Conservation (phyloP, 1,140 invertebrate genomes). For the Mycetomoellerius zeteki region DNA sequence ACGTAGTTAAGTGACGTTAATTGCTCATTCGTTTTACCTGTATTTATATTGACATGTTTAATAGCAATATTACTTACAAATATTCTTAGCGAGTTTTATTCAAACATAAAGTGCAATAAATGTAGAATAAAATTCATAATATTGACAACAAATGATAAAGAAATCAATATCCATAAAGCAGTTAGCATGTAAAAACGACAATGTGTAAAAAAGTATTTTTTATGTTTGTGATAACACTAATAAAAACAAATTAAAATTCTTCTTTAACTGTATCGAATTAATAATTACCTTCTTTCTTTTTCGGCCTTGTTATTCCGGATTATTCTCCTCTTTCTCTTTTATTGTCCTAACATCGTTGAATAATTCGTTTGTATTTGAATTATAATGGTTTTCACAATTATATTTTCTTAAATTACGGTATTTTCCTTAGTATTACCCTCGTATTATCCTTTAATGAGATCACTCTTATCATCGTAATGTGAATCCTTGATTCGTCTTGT, state of each 20-base stretch:
- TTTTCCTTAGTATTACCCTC: not conserved
- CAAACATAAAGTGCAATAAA: not conserved
- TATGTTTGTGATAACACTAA: not conserved
- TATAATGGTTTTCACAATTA: not conserved
- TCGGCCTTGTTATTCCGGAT: too few species aligned
- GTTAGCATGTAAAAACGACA: conserved; percentile 4
- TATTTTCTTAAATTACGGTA: not conserved
- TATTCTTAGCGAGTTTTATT: not conserved
- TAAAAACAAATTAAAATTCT: conserved; percentile 16
- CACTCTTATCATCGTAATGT: too few species aligned
- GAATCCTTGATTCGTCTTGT: not conserved
- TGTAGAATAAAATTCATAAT: not conserved
- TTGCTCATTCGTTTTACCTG: not conserved
- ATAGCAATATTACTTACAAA: not conserved
- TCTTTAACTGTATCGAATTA: not conserved
- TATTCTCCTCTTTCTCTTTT: not conserved
- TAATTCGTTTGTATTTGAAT: not conserved
- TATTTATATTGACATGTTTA: conserved; percentile 10
- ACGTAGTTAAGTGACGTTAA: not conserved
- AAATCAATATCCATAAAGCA: not conserved
- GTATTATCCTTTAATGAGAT: too few species aligned
- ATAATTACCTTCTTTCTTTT: not conserved
- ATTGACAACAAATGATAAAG: not conserved
- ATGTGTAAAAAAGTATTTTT: not conserved
- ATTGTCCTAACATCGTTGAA: not conserved